These are phyloP conservation scores for Cryptus armator DNA, from an alignment of 2,888 invertebrate species.

Conservation along the genomic window DNA sequence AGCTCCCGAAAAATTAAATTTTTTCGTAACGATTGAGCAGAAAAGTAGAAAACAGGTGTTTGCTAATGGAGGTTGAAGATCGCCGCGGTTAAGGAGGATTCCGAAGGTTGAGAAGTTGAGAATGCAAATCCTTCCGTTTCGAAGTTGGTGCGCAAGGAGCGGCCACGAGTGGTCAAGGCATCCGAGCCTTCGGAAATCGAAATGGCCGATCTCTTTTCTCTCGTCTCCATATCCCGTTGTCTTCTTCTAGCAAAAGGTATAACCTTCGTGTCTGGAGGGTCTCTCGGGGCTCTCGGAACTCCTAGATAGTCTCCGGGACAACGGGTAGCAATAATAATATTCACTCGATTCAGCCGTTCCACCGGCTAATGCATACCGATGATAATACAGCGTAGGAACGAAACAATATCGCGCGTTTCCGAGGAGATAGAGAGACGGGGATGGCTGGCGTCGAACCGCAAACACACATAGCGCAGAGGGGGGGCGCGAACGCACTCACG, in stretches of 20 bases:
- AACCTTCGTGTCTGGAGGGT: slow-evolving; percentile 21
- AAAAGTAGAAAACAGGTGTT: slow-evolving; percentile 14
- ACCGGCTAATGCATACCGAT: not conserved
- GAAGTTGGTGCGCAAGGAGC: slow-evolving; percentile 10
- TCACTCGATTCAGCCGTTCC: slow-evolving; percentile 26
- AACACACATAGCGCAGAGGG: not conserved
- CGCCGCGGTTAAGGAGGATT: slow-evolving; percentile 53
- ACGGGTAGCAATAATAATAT: slow-evolving; percentile 51
- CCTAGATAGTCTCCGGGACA: slow-evolving; percentile 39
- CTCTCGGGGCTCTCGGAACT: slow-evolving; percentile 23
- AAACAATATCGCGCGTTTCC: slow-evolving; percentile 14
- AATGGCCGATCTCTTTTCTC: slow-evolving; percentile 64
- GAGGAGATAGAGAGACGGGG: not conserved
- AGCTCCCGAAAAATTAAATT: too few relatives aligned
- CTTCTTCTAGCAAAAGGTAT: slow-evolving; percentile 55
- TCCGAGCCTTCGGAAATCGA: slow-evolving; percentile 47
- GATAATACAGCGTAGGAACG: not conserved
- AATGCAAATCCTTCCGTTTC: slow-evolving; percentile 54
- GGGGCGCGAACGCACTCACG: slow-evolving; percentile 37
- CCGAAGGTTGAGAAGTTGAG: slow-evolving; percentile 61
- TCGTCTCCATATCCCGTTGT: slow-evolving; percentile 55
- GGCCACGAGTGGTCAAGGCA: slow-evolving; percentile 41
- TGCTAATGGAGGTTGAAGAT: slow-evolving; percentile 63
- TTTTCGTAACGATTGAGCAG: too few relatives aligned
- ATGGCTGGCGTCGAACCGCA: slow-evolving; percentile 25